Base-by-base conservation (phyloP, 2,888 invertebrate genomes). In the Andrena camellia region DNA sequence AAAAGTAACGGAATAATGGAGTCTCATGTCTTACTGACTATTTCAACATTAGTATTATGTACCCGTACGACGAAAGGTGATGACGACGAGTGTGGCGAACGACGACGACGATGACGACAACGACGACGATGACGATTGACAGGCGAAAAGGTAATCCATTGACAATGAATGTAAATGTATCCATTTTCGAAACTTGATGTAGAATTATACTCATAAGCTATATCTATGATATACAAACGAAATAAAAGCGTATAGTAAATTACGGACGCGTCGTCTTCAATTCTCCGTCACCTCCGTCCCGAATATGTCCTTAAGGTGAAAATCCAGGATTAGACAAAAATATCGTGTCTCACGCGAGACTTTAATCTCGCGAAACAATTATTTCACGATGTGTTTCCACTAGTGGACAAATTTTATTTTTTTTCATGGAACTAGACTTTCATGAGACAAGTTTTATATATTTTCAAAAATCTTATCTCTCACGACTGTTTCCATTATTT, bases 141-240 rank as follows among this genome's bases (percentile, higher is more conserved):
- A 73, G 82, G 85, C 80, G 88, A 86, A 88, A 81, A 86, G 92
- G 90, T 93, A 93, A 94, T 92, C 93, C 93, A 93, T 93, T 94
- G 94, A 94, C 94, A 94, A 94, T 94, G 93, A 94, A 94, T 94
- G 94, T 94, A 94, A 93, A 94, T 94, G 94, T 94, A 94, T 94
- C 94, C 94, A 93, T 93, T 94, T 94, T 93, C 92, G 91, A 94
- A 94, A 94, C 91, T 94, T 92, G 93, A 94, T 94, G 94, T 94
- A 94, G 94, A 94, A 94, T 93, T 94, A 93, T 94, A 94, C 93
- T 93, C 93, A 92, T 94, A 94, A 94, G 94, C 93, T 94, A 93
- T 94, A 94, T 93, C 94, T 94, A 94, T 93, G 92, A 94, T 93
- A 94, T 92, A 93, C 93, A 93, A 93, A 93, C 93, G 92, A 92